A percentile compares a stretch with the other conserved stretches of the same genome.
Evolutionary conservation across 2,113 vertebrate genomes (phyloP).

Genomic region (Leuciscus idus): DNA sequence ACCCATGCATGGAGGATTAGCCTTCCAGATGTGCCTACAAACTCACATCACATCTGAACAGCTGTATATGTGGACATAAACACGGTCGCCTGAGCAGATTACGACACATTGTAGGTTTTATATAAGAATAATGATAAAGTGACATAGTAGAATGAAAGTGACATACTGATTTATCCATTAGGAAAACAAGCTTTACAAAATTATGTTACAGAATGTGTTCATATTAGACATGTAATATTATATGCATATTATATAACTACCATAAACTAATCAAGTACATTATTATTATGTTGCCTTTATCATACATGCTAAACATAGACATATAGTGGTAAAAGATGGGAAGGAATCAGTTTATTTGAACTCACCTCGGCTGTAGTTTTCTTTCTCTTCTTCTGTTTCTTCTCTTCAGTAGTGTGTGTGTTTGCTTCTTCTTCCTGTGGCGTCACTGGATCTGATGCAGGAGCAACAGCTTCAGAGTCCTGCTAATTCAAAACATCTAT

Average conservation of each 20-base stretch:
- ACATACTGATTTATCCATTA: background rate
- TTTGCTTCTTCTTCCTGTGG: constrained; percentile 53
- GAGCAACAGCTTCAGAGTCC: constrained; percentile 52
- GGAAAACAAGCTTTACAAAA: background rate
- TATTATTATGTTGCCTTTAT: no score
- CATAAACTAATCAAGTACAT: no score
- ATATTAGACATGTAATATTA: no score
- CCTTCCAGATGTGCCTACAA: background rate
- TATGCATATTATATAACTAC: no score
- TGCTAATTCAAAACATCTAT: constrained; percentile 38
- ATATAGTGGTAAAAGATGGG: no score
- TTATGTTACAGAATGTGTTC: background rate
- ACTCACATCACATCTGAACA: background rate
- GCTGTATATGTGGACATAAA: background rate
- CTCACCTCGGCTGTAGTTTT: constrained; percentile 60
- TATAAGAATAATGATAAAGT: background rate
- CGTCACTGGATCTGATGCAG: constrained; percentile 25
- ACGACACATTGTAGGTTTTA: background rate
- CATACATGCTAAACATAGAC: no score
- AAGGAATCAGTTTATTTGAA: no score
- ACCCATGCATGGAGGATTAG: no score
- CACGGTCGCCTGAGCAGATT: background rate
- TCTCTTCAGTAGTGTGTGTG: constrained; percentile 46
- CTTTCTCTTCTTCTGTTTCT: constrained; percentile 31
- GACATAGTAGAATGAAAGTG: background rate